Percentiles rank a stretch among this genome's conserved stretches.
phyloP scores from a whole-genome alignment of 2,113 vertebrate species.

The Xenopus borealis region DNA sequence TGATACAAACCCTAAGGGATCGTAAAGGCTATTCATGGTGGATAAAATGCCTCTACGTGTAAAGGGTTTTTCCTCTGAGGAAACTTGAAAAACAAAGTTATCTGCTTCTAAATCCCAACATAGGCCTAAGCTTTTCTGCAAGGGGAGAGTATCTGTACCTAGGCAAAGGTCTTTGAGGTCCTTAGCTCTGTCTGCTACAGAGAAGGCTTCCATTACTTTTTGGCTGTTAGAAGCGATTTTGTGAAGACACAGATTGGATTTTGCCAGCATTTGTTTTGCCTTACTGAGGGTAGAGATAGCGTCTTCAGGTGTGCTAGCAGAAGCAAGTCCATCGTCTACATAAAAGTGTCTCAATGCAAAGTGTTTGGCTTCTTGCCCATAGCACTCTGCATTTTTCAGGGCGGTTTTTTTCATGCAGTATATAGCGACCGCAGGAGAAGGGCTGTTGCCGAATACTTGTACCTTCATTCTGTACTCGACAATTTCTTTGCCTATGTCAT shows the following conservation, averaged over 20 bases:
- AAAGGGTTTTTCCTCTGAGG: background rate
- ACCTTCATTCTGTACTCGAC: constrained; percentile 44
- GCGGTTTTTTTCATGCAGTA: background rate
- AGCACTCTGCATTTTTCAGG: no score
- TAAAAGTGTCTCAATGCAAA: background rate
- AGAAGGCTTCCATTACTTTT: no score
- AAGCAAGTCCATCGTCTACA: background rate
- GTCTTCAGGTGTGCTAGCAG: background rate
- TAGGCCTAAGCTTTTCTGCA: no score
- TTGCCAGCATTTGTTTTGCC: background rate
- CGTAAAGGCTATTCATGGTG: no score
- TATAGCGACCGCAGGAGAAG: constrained; percentile 26
- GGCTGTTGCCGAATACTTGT: constrained; percentile 41
- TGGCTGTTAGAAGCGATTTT: no score
- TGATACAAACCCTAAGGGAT: background rate
- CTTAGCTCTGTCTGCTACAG: no score
- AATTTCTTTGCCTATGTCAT: constrained; percentile 17
- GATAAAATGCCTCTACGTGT: background rate
- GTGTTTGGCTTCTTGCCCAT: no score
- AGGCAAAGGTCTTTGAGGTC: no score
- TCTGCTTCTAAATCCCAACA: no score
- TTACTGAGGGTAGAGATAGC: background rate
- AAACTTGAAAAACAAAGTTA: background rate
- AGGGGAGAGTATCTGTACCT: no score
- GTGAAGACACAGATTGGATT: no score